phyloP scores from a whole-genome alignment of 2,797 vertebrate species.

The Pangasius djambal region DNA sequence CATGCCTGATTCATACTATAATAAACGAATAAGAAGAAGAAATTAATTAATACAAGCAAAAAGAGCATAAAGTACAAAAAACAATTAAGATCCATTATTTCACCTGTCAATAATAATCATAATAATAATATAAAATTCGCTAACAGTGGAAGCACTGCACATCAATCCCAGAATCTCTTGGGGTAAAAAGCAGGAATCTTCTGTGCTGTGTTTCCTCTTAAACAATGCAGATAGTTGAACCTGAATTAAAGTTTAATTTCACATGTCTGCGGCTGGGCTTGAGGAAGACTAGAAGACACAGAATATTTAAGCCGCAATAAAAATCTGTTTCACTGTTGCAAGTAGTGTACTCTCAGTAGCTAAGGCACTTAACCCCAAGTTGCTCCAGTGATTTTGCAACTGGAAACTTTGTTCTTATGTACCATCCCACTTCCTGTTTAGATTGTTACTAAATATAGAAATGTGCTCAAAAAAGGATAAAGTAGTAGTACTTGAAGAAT shows the following conservation, averaged over 20 bases:
- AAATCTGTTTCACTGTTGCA: background rate
- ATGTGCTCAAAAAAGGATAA: background rate
- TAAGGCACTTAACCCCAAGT: background rate
- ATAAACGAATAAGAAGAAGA: constrained; percentile 42
- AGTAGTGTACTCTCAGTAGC: background rate
- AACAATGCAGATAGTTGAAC: constrained; percentile 18
- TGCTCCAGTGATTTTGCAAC: background rate
- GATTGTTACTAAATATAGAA: background rate
- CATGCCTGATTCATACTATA: constrained; percentile 48
- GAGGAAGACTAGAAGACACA: background rate
- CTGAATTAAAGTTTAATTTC: constrained; percentile 9
- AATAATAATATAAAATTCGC: background rate
- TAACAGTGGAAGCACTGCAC: background rate
- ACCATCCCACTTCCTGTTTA: background rate
- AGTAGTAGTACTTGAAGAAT: background rate
- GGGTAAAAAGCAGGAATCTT: constrained; percentile 6
- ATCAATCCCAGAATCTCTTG: background rate
- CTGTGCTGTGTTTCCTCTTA: constrained; percentile 41
- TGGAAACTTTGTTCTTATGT: background rate
- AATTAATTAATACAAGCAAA: background rate
- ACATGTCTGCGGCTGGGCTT: constrained; percentile 11
- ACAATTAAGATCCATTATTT: background rate
- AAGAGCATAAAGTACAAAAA: background rate
- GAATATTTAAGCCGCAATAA: background rate
- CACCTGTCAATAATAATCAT: background rate